Evolutionary conservation across 1,140 invertebrate species (phyloP), one percentile per base, ranked within the genome.

Genomic region (Cheumatopsyche charites): DNA sequence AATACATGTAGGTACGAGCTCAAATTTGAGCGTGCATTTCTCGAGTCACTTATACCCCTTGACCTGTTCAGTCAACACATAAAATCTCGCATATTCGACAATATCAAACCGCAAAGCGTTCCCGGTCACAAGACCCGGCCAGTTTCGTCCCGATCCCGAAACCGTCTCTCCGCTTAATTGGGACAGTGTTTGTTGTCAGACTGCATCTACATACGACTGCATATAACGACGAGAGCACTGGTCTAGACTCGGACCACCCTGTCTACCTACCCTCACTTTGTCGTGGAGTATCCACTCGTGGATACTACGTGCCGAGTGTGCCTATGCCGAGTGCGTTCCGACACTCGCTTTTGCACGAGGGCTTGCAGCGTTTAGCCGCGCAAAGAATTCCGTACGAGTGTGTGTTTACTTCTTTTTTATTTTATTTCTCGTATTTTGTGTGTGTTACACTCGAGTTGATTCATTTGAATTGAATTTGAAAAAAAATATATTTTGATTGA

Each of bases 201-300:
- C 55, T 55, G 12, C 13, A 25, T 3, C 29, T n/a, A n/a, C n/a
- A n/a, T n/a, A 5, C 23, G 17, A 25, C n/a, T 55, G 36, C 13
- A 11, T n/a, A n/a, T n/a, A 17, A 49, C 15, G 47, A 55, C 15
- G 66, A 55, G 66, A 29, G 47, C 66, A 55, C 45, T 52, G 47
- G 66, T 68, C 66, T 68, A 68, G 66, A 68, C 66, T 4, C 15
- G 21, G 36, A 68, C 66, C n/a, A n/a, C n/a, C n/a, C 66, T 68
- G 66, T 23, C 66, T n/a, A n/a, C n/a, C n/a, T n/a, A 45, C 66
- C 49, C 45, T 68, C 66, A 68, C 66, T 68, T 68, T 68, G 66
- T 68, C 11, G 25, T 15, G 1, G 47, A 55, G 66, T 68, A 47
- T 49, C 49, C 17, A 41, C 26, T 55, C 36, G 47, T 23, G n/a